Evolutionary conservation across 2,113 vertebrate genomes (phyloP).

Genomic region (Albula goreensis): DNA sequence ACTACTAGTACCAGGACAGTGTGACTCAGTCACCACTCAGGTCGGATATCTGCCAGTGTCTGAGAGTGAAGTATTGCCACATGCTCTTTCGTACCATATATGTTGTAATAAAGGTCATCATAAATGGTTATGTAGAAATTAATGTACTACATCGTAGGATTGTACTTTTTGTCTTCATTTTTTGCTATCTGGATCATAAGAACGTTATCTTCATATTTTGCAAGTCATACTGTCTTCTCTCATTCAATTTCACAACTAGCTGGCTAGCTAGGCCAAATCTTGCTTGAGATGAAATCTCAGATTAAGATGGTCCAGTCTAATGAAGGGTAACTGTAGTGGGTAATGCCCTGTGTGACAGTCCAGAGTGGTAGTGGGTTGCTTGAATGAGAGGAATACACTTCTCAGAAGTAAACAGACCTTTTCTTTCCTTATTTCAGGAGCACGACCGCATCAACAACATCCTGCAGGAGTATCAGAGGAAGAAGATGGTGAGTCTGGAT

Average conservation of each 20-base stretch:
- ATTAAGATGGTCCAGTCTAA: neutral
- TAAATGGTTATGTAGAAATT: too few relatives aligned
- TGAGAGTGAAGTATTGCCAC: too few relatives aligned
- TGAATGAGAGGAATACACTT: neutral
- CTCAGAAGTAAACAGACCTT: neutral
- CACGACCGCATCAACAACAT: constrained; percentile 82
- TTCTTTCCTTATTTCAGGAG: constrained; percentile 72
- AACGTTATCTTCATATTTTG: neutral
- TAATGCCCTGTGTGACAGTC: too few relatives aligned
- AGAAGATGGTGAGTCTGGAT: constrained; percentile 83
- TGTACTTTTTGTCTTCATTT: neutral
- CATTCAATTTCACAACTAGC: neutral
- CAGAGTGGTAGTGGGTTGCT: neutral
- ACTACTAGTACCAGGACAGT: too few relatives aligned
- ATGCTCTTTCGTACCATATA: too few relatives aligned
- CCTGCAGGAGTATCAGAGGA: constrained; percentile 83
- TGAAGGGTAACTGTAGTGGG: neutral
- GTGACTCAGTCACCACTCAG: too few relatives aligned
- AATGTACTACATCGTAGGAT: neutral
- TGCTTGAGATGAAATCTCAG: neutral
- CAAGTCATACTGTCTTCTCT: neutral
- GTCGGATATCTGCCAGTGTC: too few relatives aligned
- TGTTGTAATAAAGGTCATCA: too few relatives aligned
- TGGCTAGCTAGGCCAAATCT: neutral
- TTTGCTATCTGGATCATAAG: neutral